Base-by-base conservation (phyloP, 2,797 vertebrate species). In the Amblyraja radiata region DNA sequence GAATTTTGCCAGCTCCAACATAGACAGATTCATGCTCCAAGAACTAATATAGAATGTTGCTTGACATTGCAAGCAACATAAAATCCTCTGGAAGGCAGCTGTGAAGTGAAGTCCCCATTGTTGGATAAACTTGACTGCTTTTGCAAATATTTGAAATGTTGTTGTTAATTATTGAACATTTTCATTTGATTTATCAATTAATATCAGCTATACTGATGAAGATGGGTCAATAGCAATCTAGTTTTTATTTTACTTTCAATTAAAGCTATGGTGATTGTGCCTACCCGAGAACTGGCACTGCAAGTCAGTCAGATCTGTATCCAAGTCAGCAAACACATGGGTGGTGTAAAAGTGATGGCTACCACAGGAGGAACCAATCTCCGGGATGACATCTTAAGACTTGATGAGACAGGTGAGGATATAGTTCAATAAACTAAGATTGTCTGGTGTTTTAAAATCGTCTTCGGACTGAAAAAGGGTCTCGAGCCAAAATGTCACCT, bases 321-420 rank as follows among this genome's bases (percentile, higher is more conserved):
- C 97, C 98, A 99, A 97, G 98, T 99, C 97, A 99, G 99, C 98
- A 99, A 99, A 97, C 99, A 99, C 96, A 99, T 99, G 98, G 99
- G 99, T 94, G 99, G 98, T 94, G 99, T 99, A 94, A 99, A 99
- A 97, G 99, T 99, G 94, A 99, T 99, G 99, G 99, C 99, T 94
- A 99, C 99, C 93, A 99, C 99, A 1, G 99, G 99, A 95, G 99
- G 99, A 96, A 99, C 99, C 95, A 99, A 99, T 96, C 96, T 99
- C 93, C 98, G 99, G 74, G 99, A 99, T 96, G 99, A 99, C 95
- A 99, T 99, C 95, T 98, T 99, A 98, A 98, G 99, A 95, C 98
- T 99, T 68, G 99, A 99, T 93, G 99, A 99, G 96, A 99, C 99
- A 81, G 99, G 99, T 99, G 93, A 94, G 95, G 90, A 46, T 77